Evolutionary conservation across 2,888 invertebrate genomes (phyloP), one percentile per base, ranked within the genome.

Genomic region (Nemapogon koenigi): DNA sequence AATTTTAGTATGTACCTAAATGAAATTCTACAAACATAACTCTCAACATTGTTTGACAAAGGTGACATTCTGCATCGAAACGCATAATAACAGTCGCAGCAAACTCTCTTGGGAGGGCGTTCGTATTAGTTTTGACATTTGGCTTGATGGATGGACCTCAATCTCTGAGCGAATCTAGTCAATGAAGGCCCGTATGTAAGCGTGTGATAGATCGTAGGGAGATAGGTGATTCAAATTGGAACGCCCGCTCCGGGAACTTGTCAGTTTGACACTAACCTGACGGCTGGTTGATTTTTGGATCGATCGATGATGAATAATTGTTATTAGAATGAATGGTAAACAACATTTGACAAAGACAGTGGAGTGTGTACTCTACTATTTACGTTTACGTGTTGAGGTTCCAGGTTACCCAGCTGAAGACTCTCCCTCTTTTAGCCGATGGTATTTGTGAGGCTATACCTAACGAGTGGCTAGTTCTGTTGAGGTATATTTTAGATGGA

Each of bases 41-140:
- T n/a, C n/a, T n/a, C n/a, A n/a, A n/a, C n/a, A n/a, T n/a, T n/a
- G n/a, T n/a, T n/a, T n/a, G n/a, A n/a, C 33, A 33, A 19, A 19
- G 31, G 19, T 33, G 33, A 18, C 33, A 13, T 19, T 33, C 58
- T 73, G 69, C 67, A 73, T 64, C 60, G 57, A 62, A 69, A 70
- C 64, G 66, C 67, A 71, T 72, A 73, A 76, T 78, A 73, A 72
- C 54, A 45, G 46, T 46, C 41, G 41, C 66, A 58, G 67, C 61
- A 62, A 57, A 60, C 57, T 75, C 76, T 73, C 78, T 68, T 71
- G 76, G 73, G 76, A 73, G 68, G 50, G 47, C 50, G 56, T 61
- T 64, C 63, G 69, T 76, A 78, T 78, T 78, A 73, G 75, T 73
- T 78, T 76, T 78, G 78, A 78, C 78, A 69, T 70, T 69, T 62